Percentiles rank a stretch among this genome's conserved stretches.
phyloP scores from a whole-genome alignment of 2,888 invertebrate species.

The Ernsta delagoae region DNA sequence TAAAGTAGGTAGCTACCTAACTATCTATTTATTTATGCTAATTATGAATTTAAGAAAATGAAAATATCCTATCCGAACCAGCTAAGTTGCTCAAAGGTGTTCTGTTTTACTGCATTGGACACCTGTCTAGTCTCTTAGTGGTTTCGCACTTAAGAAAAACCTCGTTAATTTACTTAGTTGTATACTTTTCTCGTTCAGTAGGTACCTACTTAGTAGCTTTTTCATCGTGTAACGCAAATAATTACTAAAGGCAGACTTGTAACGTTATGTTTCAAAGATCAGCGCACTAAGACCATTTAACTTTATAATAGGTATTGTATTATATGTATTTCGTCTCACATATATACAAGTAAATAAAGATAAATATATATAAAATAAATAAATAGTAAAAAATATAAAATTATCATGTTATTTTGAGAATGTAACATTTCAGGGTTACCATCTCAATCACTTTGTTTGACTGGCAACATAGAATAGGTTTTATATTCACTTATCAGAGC shows the following conservation, averaged over 20 bases:
- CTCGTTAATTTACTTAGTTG: neutral
- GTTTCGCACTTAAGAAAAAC: neutral
- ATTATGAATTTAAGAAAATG: too few species aligned
- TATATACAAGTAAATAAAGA: too few species aligned
- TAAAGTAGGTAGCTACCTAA: too few species aligned
- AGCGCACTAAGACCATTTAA: neutral
- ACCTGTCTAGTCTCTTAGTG: constrained; percentile 5
- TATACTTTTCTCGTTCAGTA: neutral
- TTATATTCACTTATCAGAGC: constrained; percentile 69
- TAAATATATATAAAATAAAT: too few species aligned
- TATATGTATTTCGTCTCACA: too few species aligned
- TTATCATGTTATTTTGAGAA: neutral
- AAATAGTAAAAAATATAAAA: neutral
- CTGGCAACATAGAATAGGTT: constrained; percentile 43
- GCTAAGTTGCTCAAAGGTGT: constrained; percentile 5
- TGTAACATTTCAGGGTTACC: constrained; percentile 24
- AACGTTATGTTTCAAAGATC: too few species aligned
- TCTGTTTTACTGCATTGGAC: constrained; percentile 15
- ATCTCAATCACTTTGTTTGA: constrained; percentile 25
- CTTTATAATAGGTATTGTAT: too few species aligned
- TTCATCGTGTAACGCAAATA: too few species aligned
- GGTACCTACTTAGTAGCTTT: too few species aligned
- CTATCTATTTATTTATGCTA: too few species aligned
- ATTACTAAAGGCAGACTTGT: too few species aligned
- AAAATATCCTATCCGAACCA: neutral